Base-by-base conservation (phyloP, 1,140 invertebrate species). In the Eufriesea mexicana region DNA sequence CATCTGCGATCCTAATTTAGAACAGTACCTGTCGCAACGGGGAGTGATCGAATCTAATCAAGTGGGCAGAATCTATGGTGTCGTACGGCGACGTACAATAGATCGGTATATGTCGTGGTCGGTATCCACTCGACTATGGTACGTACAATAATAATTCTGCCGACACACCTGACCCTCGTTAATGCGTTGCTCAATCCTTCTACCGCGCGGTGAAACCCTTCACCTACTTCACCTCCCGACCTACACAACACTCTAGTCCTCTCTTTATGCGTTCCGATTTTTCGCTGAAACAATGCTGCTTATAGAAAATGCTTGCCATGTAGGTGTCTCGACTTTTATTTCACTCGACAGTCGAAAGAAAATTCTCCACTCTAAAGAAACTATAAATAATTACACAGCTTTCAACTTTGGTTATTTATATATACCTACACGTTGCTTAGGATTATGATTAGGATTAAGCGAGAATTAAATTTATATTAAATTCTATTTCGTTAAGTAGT, bases 161-260 rank as follows among this genome's bases (percentile, higher is more conserved):
- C 57, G 80, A 70, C 85, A 83, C 89, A 90, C 85, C 88, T 89
- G 86, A 90, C 76, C 71, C 83, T 90, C 79, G 86, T 89, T 89
- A 89, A 89, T 64, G 84, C 75, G n/a, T 86, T 82, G 71, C 84
- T 85, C 88, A 89, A 89, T 88, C 80, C 68, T 64, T 55, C 25
- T 66, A 59, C 61, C 73, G 81, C 49, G 57, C 79, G 67, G 28
- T 45, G 86, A 79, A 82, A 84, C 83, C 88, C 84, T 88, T 90
- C 83, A 89, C 85, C 84, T 89, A 90, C 81, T 85, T 89, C 84
- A 79, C 67, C 51, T 42, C 2, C 47, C 77, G 35, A 77, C 77
- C 73, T 68, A 84, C 73, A 79, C 76, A 54, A 18, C 35, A 12
- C n/a, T 51, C 23, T 47, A 45, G 12, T 18, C 45, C 10, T 64